Percentiles rank a stretch among this genome's conserved stretches.
phyloP scores from a whole-genome alignment of 2,797 vertebrate species.

The Pipistrellus pipistrellus region DNA sequence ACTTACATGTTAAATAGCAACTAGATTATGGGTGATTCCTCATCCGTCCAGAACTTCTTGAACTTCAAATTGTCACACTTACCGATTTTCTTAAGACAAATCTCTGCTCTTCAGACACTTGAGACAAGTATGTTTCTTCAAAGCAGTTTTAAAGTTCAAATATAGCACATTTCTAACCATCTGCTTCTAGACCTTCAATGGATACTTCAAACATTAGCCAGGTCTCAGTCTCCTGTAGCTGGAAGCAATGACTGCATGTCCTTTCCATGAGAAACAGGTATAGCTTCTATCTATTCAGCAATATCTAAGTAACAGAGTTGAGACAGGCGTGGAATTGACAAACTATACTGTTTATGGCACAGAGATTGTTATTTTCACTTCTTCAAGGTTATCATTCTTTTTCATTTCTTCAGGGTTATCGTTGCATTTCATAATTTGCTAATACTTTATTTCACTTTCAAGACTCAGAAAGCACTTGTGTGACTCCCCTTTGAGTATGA shows the following conservation, averaged over 20 bases:
- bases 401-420: conserved; percentile 58
- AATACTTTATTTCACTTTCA: conserved; percentile 55
- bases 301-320: background rate
- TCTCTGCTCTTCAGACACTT: conserved; percentile 67
- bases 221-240: conserved; percentile 65
- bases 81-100: conserved; percentile 70
- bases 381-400: background rate
- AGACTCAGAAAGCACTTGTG: conserved; percentile 18
- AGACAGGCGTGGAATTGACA: background rate
- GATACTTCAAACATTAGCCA: conserved; percentile 69
- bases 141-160: conserved; percentile 80
- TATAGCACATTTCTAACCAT: conserved; percentile 74
- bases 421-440: conserved; percentile 50
- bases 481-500: background rate
- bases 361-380: conserved; percentile 24
- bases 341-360: background rate
- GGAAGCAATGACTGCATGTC: conserved; percentile 59
- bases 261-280: conserved; percentile 13
- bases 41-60: conserved; percentile 61
- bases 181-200: conserved; percentile 74
- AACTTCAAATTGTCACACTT: conserved; percentile 67
- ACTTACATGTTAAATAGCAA: conserved; percentile 70
- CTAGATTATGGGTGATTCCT: conserved; percentile 55
- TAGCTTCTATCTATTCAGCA: conserved; percentile 8
- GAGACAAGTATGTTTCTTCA: conserved; percentile 74